Conservation (phyloP, 1,140 invertebrate genomes). For the Delia radicum region DNA sequence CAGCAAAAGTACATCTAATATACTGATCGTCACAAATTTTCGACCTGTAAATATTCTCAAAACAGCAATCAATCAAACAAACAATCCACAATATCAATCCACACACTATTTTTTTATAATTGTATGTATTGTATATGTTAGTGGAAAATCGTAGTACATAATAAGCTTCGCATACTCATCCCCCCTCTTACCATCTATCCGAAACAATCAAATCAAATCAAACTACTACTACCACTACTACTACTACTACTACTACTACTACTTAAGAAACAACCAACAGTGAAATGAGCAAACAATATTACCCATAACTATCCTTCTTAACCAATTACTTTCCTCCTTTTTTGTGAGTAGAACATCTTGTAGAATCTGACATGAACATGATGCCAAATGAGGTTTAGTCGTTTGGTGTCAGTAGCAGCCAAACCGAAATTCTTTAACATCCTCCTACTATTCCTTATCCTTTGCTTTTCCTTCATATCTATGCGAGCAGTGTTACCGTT, state of each 20-base stretch:
- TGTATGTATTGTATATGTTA: slow-evolving; percentile 24
- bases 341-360: not conserved
- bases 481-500: not conserved
- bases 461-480: not conserved
- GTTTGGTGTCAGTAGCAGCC: not conserved
- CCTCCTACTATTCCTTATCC: not conserved
- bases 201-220: not conserved
- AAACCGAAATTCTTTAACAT: not conserved
- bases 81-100: not conserved
- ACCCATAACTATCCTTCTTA: not conserved
- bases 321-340: not conserved
- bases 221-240: too few species aligned
- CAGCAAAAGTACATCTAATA: slow-evolving; percentile 14
- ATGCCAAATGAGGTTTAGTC: not conserved
- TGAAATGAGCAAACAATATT: too few species aligned
- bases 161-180: slow-evolving; percentile 52
- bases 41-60: slow-evolving; percentile 25
- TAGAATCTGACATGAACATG: not conserved
- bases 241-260: too few species aligned
- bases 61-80: not conserved
- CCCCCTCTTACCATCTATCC: slow-evolving; percentile 31
- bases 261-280: too few species aligned
- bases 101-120: slow-evolving; percentile 32
- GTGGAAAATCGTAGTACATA: slow-evolving; percentile 27
- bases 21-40: slow-evolving; percentile 4